These are phyloP conservation scores for Peromyscus aztecus DNA, from an alignment of 2,797 vertebrate genomes.

Conservation along the genomic window DNA sequence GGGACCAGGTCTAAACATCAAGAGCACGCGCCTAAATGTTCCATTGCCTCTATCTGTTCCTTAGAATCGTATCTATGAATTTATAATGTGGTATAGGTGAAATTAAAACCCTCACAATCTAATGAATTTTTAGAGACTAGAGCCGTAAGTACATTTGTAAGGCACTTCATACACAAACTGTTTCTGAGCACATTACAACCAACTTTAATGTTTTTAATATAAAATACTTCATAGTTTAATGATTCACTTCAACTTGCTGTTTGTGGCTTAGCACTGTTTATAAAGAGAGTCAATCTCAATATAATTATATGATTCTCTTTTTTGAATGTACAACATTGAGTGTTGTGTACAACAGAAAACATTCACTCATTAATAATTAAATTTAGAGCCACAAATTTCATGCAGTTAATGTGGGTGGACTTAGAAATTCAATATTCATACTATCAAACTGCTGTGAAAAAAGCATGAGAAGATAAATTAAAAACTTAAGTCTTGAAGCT, in stretches of 20 bases:
- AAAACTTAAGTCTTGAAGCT: neutral
- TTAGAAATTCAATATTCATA: neutral
- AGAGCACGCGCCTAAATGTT: neutral
- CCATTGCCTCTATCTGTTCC: neutral
- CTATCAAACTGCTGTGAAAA: neutral
- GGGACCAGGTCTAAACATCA: neutral
- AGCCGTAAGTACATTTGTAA: neutral
- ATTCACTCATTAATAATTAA: neutral
- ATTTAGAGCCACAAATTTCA: conserved; percentile 2
- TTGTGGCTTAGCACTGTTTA: neutral
- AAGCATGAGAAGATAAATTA: conserved; percentile 23
- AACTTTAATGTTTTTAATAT: neutral
- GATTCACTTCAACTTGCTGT: neutral
- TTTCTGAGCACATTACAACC: neutral
- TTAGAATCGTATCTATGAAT: neutral
- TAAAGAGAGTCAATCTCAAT: neutral
- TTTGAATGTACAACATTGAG: neutral
- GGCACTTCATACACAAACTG: neutral
- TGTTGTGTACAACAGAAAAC: neutral
- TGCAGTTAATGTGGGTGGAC: neutral
- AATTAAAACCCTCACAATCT: neutral
- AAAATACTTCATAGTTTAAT: neutral
- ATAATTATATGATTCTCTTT: neutral
- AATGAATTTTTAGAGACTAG: neutral
- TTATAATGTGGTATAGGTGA: neutral